Evolutionary conservation across 1,140 invertebrate species (phyloP).

Genomic region (Megathymus violae): DNA sequence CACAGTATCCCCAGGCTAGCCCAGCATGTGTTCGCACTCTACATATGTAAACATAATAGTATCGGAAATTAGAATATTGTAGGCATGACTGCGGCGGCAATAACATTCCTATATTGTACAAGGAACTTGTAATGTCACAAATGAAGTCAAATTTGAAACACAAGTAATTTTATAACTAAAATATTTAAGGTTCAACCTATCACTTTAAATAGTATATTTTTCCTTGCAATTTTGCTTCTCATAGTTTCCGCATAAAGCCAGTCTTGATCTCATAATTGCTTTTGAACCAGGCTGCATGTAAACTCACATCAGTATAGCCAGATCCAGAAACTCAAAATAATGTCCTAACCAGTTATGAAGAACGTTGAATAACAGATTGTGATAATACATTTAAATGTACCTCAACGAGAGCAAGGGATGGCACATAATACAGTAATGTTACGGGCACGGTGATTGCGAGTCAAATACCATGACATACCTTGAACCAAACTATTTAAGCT

Average conservation of each 20-base stretch:
- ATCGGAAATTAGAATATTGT: neutral
- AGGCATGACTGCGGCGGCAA: neutral
- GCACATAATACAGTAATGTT: constrained; percentile 28
- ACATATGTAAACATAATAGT: no score
- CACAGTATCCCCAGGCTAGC: no score
- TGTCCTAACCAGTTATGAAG: neutral
- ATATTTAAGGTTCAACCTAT: no score
- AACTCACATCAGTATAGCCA: neutral
- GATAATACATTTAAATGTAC: constrained; percentile 1
- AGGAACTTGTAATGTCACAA: neutral
- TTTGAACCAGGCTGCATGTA: no score
- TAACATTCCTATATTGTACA: constrained; percentile 7
- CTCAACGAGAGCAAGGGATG: constrained; percentile 10
- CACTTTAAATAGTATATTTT: no score
- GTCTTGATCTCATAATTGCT: no score
- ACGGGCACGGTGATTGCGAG: neutral
- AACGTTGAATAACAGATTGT: neutral
- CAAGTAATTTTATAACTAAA: no score
- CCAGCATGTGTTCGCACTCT: no score
- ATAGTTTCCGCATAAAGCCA: no score
- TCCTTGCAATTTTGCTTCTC: no score
- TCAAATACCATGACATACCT: neutral
- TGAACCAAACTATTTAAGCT: constrained; percentile 14
- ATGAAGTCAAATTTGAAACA: no score
- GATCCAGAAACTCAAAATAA: no score